These are phyloP conservation scores for Lepidocolaptes lacrymiger DNA, from an alignment of 2,797 vertebrate genomes.

Conservation along the genomic window DNA sequence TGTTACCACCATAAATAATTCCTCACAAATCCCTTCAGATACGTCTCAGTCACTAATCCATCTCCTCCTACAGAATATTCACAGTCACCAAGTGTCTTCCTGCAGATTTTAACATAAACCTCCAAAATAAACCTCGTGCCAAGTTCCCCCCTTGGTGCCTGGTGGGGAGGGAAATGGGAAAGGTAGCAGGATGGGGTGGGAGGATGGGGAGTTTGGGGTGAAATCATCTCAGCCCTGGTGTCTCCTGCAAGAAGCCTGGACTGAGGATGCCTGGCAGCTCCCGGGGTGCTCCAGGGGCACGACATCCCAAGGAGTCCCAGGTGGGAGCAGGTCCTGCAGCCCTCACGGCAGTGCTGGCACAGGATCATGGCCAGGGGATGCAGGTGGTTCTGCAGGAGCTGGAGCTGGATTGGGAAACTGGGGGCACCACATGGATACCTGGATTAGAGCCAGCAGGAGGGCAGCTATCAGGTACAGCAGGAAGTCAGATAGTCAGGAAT, in stretches of 20 bases:
- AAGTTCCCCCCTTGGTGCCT: not conserved
- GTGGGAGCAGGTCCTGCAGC: not conserved
- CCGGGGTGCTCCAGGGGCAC: not conserved
- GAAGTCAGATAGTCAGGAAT: not conserved
- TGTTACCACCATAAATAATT: slow-evolving; percentile 78
- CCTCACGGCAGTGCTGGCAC: not conserved
- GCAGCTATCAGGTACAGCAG: not conserved
- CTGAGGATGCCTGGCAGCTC: not conserved
- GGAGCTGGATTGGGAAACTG: not conserved
- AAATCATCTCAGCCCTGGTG: rapidly evolving
- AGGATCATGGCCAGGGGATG: not conserved
- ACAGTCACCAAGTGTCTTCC: not conserved
- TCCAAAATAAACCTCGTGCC: not conserved
- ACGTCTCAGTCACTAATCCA: slow-evolving; percentile 37
- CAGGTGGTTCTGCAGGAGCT: not conserved
- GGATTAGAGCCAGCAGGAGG: not conserved
- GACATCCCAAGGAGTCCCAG: not conserved
- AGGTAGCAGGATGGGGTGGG: rapidly evolving
- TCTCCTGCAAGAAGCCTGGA: not conserved
- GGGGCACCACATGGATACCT: rapidly evolving
- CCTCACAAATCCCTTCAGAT: slow-evolving; percentile 71
- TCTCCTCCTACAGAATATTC: slow-evolving; percentile 49
- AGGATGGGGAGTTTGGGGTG: not conserved
- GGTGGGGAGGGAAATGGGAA: not conserved
- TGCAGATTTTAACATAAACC: not conserved